Conservation (phyloP, 1,140 invertebrate genomes). For the Manduca sexta region DNA sequence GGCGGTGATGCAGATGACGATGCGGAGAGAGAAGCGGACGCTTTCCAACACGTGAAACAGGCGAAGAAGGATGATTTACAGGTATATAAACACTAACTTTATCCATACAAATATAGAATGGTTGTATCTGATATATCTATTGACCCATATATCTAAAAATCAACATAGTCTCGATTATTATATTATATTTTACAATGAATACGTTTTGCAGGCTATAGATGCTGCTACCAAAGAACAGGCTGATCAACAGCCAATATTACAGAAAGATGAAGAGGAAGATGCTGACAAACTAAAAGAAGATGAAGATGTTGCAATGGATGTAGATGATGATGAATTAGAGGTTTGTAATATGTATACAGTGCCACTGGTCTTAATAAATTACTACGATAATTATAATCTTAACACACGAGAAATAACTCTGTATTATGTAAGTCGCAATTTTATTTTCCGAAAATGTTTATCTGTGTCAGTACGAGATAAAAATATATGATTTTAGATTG, state of each 20-base stretch:
- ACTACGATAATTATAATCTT: too few species aligned
- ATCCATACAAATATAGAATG: neutral
- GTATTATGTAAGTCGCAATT: too few species aligned
- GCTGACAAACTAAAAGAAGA: conserved; percentile 74
- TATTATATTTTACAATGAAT: neutral
- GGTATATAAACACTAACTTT: conserved; percentile 28
- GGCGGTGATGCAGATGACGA: conserved; percentile 65
- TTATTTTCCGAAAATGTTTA: too few species aligned
- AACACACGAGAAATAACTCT: too few species aligned
- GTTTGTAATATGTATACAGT: conserved; percentile 25
- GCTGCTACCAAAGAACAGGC: conserved; percentile 89
- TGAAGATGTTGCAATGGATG: conserved; percentile 73
- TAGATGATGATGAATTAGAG: conserved; percentile 67
- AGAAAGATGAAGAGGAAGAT: conserved; percentile 75
- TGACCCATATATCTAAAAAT: too few species aligned
- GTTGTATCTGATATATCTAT: too few species aligned
- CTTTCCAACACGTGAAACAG: conserved; percentile 91
- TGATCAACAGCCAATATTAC: conserved; percentile 80
- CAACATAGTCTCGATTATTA: too few species aligned
- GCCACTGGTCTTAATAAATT: neutral
- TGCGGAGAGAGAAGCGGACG: conserved; percentile 75
- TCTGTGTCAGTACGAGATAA: too few species aligned
- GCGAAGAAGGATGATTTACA: conserved; percentile 79
- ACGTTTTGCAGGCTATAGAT: conserved; percentile 73
- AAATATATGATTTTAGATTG: conserved; percentile 27